Base-by-base conservation (phyloP, 2,797 vertebrate genomes). In the Champsocephalus esox region DNA sequence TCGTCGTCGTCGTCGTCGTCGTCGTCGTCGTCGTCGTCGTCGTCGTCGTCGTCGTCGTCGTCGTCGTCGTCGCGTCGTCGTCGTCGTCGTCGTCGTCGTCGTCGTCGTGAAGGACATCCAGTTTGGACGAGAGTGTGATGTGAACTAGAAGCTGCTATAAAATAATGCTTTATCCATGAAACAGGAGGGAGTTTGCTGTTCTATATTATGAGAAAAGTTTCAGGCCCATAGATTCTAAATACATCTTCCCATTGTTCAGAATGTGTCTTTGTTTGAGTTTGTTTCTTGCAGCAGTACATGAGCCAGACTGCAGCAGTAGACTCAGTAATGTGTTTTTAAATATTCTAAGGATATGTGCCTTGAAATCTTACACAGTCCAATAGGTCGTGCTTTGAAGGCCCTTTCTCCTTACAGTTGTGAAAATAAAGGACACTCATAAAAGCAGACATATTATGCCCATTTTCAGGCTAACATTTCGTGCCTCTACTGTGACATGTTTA, bases 381-480 rank as follows among this genome's bases (percentile, higher is more conserved):
- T 24, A 59, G 46, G 76, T 75, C 71, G 21, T 66, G 64, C 54
- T 38, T 24, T 49, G 19, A 34, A 32, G 61, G 69, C 45, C 19
- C 28, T 4, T 3, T 14, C 58, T 73, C 66, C 32, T 48, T 21
- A 50, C n/a, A 51, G 45, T 17, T 77, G 61, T 75, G 68, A 75
- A 72, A 81, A 88, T 83, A 38, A 9, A 66, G 58, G 48, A 85
- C 46, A 55, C 28, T 77, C 63, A 72, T 72, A 79, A 70, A 63
- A 44, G 34, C 1, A 9, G 34, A 38, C 7, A 38, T 38, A 38
- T 38, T 38, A 38, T 38, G 34, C 7, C 34, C 6, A 38, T 38
- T 38, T 38, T 38, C 34, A 38, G 28, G 4, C 4, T 28, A 4
- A 28, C 5, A 28, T 28, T 28, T 28, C 28, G 28, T 28, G 28